A percentile compares a stretch with the other conserved stretches of the same genome.
These are phyloP conservation scores for Drepana falcataria DNA, from an alignment of 2,888 invertebrate species.

Conservation along the genomic window DNA sequence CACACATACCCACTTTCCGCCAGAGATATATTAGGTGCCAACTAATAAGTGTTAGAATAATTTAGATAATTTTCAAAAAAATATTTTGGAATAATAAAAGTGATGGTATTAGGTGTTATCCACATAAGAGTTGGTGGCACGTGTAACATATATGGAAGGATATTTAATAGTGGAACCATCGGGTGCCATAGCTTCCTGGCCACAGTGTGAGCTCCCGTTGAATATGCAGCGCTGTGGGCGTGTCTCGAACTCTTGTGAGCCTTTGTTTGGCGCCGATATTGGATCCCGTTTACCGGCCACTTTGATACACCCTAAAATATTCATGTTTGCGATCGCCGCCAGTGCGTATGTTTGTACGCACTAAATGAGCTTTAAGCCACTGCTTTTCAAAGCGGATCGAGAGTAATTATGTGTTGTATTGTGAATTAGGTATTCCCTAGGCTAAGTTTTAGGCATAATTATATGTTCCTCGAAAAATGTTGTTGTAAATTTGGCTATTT, in stretches of 20 bases:
- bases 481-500: no score
- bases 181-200: slow-evolving; percentile 14
- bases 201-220: slow-evolving; percentile 53
- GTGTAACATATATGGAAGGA: no score
- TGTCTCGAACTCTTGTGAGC: slow-evolving; percentile 74
- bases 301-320: slow-evolving; percentile 58
- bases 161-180: background rate
- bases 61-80: no score
- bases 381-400: background rate
- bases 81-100: no score
- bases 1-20: no score
- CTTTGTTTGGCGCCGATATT: slow-evolving; percentile 73
- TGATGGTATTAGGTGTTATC: no score
- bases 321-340: slow-evolving; percentile 27
- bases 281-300: slow-evolving; percentile 63
- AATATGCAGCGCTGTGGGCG: slow-evolving; percentile 73
- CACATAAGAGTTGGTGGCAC: no score
- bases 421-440: no score
- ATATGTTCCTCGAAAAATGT: no score
- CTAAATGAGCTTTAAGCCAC: slow-evolving; percentile 15
- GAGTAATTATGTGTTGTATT: background rate
- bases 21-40: no score
- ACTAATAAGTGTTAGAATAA: no score
- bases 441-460: no score
- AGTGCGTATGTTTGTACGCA: slow-evolving; percentile 19